Conservation (phyloP, 2,888 invertebrate genomes). For the Plagodis pulveraria region DNA sequence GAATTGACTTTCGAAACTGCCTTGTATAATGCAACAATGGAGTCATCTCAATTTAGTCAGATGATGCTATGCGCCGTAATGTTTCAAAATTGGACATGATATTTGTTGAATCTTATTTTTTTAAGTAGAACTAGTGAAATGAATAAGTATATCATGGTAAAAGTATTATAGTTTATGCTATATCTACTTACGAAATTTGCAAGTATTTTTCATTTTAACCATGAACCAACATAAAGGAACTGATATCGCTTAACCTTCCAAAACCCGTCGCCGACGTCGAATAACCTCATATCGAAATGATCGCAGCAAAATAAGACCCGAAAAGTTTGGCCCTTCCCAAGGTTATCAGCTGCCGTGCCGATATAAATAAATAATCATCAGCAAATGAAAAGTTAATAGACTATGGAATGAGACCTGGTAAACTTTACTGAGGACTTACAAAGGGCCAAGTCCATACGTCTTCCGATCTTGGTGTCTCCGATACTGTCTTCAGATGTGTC, state of each 20-base stretch:
- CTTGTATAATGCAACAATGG: too few species aligned
- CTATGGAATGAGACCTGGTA: slow-evolving; percentile 53
- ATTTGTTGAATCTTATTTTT: too few species aligned
- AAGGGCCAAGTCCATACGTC: slow-evolving; percentile 93
- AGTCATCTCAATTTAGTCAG: too few species aligned
- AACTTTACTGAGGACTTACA: slow-evolving; percentile 86
- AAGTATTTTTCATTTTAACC: background rate
- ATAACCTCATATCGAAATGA: slow-evolving; percentile 51
- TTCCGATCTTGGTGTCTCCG: slow-evolving; percentile 77
- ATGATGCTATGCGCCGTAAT: too few species aligned
- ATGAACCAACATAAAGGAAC: slow-evolving; percentile 46
- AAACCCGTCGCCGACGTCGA: slow-evolving; percentile 50
- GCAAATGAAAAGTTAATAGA: slow-evolving; percentile 79
- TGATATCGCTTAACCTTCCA: slow-evolving; percentile 55
- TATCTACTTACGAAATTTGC: too few species aligned
- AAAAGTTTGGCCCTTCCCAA: slow-evolving; percentile 51
- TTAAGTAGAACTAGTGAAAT: too few species aligned
- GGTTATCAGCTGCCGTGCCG: slow-evolving; percentile 76
- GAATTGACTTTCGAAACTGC: too few species aligned
- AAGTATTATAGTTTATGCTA: too few species aligned
- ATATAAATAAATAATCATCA: slow-evolving; percentile 78
- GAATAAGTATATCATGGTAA: too few species aligned
- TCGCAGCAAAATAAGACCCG: slow-evolving; percentile 55
- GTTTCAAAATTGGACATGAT: too few species aligned
- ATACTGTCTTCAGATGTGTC: slow-evolving; percentile 77